A percentile compares a stretch with the other conserved stretches of the same genome.
phyloP scores from a whole-genome alignment of 2,113 vertebrate genomes.

The Misgurnus anguillicaudatus region DNA sequence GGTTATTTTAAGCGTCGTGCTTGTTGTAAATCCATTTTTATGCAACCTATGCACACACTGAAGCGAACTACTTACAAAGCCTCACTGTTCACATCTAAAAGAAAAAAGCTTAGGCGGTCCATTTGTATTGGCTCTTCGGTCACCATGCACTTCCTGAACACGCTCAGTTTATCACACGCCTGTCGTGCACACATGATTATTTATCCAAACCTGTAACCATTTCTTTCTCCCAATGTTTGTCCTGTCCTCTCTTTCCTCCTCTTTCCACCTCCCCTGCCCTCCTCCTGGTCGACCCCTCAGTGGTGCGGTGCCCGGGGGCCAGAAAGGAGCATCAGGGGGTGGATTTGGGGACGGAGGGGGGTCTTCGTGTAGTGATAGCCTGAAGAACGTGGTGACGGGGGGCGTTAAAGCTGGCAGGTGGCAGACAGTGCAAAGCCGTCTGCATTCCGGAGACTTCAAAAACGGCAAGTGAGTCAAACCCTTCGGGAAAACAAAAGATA shows the following conservation, averaged over 20 bases:
- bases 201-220: slow-evolving; percentile 58
- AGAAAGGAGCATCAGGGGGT: slow-evolving; percentile 86
- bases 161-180: slow-evolving; percentile 10
- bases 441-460: slow-evolving; percentile 94
- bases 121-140: too few relatives aligned
- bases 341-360: slow-evolving; percentile 81
- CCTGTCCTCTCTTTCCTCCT: slow-evolving; percentile 61
- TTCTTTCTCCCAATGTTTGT: slow-evolving; percentile 62
- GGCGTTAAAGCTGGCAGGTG: slow-evolving; percentile 85
- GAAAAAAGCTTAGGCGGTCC: background rate
- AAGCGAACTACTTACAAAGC: background rate
- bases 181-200: slow-evolving; percentile 5
- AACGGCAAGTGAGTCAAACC: slow-evolving; percentile 90
- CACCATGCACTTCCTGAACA: background rate
- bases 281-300: slow-evolving; percentile 75
- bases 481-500: background rate
- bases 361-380: slow-evolving; percentile 85
- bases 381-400: slow-evolving; percentile 90
- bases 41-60: slow-evolving; percentile 32
- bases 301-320: slow-evolving; percentile 90
- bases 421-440: slow-evolving; percentile 93
- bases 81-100: background rate
- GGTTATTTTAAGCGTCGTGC: slow-evolving; percentile 65
- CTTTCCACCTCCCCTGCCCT: slow-evolving; percentile 48
- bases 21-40: slow-evolving; percentile 53